These are phyloP conservation scores for Mesorhabditis spiculigera DNA, from an alignment of 2,888 invertebrate species.

Conservation along the genomic window DNA sequence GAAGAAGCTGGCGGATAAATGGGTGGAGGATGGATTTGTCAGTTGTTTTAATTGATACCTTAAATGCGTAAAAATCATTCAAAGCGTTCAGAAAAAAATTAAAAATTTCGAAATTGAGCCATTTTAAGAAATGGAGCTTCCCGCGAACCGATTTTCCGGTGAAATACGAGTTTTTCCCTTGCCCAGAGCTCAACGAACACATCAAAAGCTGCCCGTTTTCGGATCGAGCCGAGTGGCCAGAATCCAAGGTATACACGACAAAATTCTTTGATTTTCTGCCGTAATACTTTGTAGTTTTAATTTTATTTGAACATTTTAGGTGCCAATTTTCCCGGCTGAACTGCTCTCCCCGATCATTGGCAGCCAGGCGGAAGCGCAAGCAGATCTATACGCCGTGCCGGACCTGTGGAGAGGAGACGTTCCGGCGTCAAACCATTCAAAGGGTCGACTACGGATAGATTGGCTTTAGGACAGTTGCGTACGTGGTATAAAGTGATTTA, in stretches of 20 bases:
- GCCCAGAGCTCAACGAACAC: neutral
- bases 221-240: neutral
- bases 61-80: neutral
- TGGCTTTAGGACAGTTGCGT: neutral
- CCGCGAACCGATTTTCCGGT: neutral
- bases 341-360: slow-evolving; percentile 2
- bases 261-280: neutral
- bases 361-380: neutral
- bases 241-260: neutral
- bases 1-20: neutral
- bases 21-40: neutral
- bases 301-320: neutral
- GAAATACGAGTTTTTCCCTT: neutral
- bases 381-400: neutral
- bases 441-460: neutral
- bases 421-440: neutral
- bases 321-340: neutral
- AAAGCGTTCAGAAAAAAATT: neutral
- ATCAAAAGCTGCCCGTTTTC: neutral
- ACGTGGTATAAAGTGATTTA: too few relatives aligned
- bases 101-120: neutral
- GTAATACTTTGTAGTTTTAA: neutral
- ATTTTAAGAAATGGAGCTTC: neutral
- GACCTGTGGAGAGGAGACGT: neutral
- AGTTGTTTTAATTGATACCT: neutral